These are phyloP conservation scores for Gnathonemus echidnorhynchus DNA, from an alignment of 2,113 vertebrate species.

Conservation along the genomic window DNA sequence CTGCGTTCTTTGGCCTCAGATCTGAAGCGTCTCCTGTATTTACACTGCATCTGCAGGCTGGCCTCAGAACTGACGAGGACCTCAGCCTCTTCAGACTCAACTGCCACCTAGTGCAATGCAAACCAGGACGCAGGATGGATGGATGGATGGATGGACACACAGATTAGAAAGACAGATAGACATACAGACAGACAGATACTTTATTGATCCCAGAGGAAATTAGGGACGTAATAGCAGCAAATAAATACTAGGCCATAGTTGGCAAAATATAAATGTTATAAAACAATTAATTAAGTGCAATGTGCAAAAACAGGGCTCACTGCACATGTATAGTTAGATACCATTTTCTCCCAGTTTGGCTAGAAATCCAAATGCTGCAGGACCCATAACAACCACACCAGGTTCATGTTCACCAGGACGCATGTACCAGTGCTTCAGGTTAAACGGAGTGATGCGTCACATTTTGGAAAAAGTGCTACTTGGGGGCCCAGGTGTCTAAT, in stretches of 20 bases:
- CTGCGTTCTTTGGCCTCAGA: not conserved
- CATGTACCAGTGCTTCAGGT: not conserved
- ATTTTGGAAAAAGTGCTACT: not conserved
- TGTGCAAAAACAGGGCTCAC: not conserved
- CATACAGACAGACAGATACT: not conserved
- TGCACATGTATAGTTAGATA: not conserved
- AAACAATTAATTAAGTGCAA: not conserved
- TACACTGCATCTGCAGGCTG: not conserved
- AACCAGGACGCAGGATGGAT: not conserved
- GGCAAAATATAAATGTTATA: not conserved
- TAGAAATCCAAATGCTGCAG: not conserved
- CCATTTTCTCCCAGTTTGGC: not conserved
- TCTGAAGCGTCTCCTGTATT: not conserved
- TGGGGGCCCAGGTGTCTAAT: not conserved
- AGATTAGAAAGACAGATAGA: not conserved
- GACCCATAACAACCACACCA: not conserved
- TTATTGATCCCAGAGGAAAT: not conserved
- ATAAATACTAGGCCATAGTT: not conserved
- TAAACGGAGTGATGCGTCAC: not conserved
- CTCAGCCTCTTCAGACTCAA: not conserved
- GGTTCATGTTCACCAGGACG: not conserved
- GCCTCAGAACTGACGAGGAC: not conserved
- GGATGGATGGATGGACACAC: not conserved
- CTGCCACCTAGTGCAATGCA: not conserved
- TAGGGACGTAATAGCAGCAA: not conserved